Evolutionary conservation across 2,113 vertebrate genomes (phyloP).

Genomic region (Engystomops pustulosus): DNA sequence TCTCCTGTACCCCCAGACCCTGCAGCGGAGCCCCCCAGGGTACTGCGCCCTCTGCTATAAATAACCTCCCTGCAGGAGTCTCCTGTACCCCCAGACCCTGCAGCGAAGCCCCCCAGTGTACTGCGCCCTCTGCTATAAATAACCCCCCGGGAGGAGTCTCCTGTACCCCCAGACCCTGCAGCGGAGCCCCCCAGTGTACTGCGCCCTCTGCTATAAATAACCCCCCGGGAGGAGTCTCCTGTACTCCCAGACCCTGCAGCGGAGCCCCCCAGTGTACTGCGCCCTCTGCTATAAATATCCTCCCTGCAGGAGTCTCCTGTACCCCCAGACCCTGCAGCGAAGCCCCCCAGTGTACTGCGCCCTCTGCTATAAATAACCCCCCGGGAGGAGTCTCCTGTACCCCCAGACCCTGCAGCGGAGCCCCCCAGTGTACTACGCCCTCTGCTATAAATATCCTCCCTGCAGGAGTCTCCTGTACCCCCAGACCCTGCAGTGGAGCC

Average conservation of each 20-base stretch:
- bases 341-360: not conserved
- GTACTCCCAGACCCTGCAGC: too few relatives aligned
- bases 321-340: too few relatives aligned
- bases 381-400: constrained; percentile 45
- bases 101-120: too few relatives aligned
- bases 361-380: constrained; percentile 63
- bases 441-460: constrained; percentile 63
- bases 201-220: constrained; percentile 60
- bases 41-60: constrained; percentile 48
- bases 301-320: constrained; percentile 53
- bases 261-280: not conserved
- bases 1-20: not conserved
- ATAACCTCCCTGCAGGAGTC: constrained; percentile 62
- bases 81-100: too few relatives aligned
- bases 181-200: not conserved
- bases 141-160: constrained; percentile 60
- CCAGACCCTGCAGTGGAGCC: too few relatives aligned
- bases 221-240: constrained; percentile 59
- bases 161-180: too few relatives aligned
- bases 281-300: constrained; percentile 62
- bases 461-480: constrained; percentile 41
- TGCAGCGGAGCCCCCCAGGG: too few relatives aligned
- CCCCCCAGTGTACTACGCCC: not conserved
- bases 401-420: too few relatives aligned
- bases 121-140: constrained; percentile 58